Evolutionary conservation across 2,888 invertebrate genomes (phyloP).

Genomic region (Zhuqinia jingwanae): DNA sequence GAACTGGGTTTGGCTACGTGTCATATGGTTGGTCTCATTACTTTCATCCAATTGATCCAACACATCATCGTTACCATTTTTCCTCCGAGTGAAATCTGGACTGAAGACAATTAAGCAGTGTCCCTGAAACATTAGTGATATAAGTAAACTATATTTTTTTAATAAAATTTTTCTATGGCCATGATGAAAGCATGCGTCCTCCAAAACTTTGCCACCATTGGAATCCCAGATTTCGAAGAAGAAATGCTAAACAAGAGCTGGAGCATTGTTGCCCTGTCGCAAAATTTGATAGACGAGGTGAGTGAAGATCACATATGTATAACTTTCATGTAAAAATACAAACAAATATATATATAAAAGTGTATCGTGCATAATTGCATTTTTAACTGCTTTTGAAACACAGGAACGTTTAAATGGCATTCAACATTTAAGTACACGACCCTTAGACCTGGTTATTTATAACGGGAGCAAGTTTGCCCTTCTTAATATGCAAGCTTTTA

Average conservation of each 20-base stretch:
- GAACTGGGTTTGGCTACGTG: background rate
- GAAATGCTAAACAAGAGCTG: conserved; percentile 23
- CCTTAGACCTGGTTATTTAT: conserved; percentile 54
- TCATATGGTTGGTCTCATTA: background rate
- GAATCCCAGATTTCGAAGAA: conserved; percentile 47
- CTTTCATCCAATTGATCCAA: too few species aligned
- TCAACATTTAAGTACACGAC: conserved; percentile 42
- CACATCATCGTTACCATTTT: too few species aligned
- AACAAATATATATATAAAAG: background rate
- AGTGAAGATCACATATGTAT: background rate
- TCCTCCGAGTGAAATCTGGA: too few species aligned
- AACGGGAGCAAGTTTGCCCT: conserved; percentile 45
- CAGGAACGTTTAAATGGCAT: conserved; percentile 40
- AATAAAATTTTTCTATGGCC: conserved; percentile 11
- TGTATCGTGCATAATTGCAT: background rate
- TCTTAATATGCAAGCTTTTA: conserved; percentile 56
- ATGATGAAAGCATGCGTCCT: conserved; percentile 44
- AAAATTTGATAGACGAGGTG: conserved; percentile 58
- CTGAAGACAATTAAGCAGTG: too few species aligned
- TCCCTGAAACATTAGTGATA: too few species aligned
- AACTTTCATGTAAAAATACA: background rate
- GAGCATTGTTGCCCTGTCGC: conserved; percentile 48
- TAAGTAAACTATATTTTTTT: background rate
- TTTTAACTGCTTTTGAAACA: background rate
- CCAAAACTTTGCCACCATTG: conserved; percentile 63